Base-by-base conservation (phyloP, 2,888 invertebrate genomes). In the Beris morrisii region DNA sequence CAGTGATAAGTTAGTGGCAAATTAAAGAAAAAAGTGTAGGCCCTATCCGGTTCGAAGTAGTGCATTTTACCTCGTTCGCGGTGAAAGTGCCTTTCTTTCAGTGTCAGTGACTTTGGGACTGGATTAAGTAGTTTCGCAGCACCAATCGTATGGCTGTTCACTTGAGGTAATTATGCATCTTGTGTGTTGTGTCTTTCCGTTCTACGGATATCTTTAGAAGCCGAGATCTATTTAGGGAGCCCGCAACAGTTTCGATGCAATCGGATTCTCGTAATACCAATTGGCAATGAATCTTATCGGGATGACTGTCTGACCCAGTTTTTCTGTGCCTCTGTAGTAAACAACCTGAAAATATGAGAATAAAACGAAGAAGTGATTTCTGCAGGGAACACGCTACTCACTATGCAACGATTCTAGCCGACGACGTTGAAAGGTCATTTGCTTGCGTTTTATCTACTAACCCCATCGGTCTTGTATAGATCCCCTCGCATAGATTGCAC, bases 381-480 rank as follows among this genome's bases (percentile, higher is more conserved):
- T 38, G 43, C 44, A 11, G 45, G 28, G 5, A n/a, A 58, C 28
- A 45, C 30, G 15, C 28, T 9, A 3, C 57, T 46, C 22, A 12
- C 13, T 50, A 15, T 4, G 43, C 22, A 58, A 59, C 13, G 48
- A 48, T 28, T 52, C 15, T 11, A 32, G 46, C 48, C 38, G 50
- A 38, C 52, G 61, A 50, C 52, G 28, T 50, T 15, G 15, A 45
- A 31, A 48, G 48, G 58, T 46, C 46, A 12, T 59, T 59, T 48
- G 13, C 55, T 43, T 12, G n/a, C 13, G 22, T 30, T 31, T 7
- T 38, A 15, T 59, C 46, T 48, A 32, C 13, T 52, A 28, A 30
- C 12, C 28, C 30, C n/a, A 31, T 30, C 31, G 30, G 31, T 11
- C 28, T 11, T 30, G 22, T 4, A 12, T 11, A 22, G 52, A 50